Evolutionary conservation across 2,888 invertebrate genomes (phyloP).

Genomic region (Cataglyphis rosenhaueri): DNA sequence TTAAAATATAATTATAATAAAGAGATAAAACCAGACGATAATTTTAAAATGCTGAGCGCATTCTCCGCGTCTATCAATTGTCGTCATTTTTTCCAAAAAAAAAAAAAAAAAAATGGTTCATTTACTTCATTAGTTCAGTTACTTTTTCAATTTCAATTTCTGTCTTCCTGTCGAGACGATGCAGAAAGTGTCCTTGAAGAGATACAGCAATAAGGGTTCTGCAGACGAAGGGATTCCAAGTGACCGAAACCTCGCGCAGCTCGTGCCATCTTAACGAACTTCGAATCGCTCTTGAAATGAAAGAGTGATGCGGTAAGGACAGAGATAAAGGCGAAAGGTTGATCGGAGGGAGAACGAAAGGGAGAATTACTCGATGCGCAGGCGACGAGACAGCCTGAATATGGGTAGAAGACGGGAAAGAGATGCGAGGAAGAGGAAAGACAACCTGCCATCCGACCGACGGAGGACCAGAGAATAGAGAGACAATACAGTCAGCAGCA

Average conservation of each 20-base stretch:
- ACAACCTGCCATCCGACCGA: conserved; percentile 60
- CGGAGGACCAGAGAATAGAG: conserved; percentile 73
- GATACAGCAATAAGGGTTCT: conserved; percentile 65
- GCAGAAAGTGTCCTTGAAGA: conserved; percentile 63
- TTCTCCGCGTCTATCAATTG: conserved; percentile 7
- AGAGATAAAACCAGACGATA: not conserved
- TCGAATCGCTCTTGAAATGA: conserved; percentile 59
- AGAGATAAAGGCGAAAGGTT: conserved; percentile 39
- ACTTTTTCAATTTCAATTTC: conserved; percentile 24
- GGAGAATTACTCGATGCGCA: conserved; percentile 50
- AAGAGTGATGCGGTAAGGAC: conserved; percentile 56
- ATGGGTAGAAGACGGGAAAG: conserved; percentile 60
- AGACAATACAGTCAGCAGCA: conserved; percentile 85
- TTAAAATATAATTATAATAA: not conserved
- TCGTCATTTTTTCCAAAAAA: not conserved
- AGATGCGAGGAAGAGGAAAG: conserved; percentile 60
- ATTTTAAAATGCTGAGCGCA: not conserved
- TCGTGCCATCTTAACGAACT: conserved; percentile 71
- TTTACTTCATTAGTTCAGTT: not conserved
- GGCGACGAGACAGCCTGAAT: conserved; percentile 44
- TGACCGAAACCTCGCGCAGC: conserved; percentile 56
- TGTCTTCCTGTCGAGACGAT: conserved; percentile 50
- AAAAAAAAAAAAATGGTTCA: not conserved
- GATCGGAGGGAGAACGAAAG: conserved; percentile 48
- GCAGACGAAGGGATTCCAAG: conserved; percentile 62